phyloP scores from a whole-genome alignment of 1,140 invertebrate genomes.

The Zaprionus camerounensis region DNA sequence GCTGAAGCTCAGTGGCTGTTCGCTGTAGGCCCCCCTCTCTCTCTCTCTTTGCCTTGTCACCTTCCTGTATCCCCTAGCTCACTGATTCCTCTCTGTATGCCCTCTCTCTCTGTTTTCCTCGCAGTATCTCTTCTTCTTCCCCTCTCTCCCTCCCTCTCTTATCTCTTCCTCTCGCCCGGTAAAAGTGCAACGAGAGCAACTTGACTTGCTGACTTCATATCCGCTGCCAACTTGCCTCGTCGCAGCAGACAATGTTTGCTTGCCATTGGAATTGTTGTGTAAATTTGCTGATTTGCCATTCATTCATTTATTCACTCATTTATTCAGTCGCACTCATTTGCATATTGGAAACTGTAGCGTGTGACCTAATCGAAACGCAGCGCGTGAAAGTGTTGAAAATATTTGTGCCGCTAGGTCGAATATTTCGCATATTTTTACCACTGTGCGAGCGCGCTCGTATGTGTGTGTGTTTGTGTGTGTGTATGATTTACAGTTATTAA shows the following conservation, averaged over 20 bases:
- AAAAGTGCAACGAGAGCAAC: slow-evolving; percentile 21
- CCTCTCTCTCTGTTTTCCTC: no score
- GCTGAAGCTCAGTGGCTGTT: neutral
- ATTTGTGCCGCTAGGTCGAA: slow-evolving; percentile 37
- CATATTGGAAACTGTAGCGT: slow-evolving; percentile 42
- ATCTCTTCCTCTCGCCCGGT: neutral
- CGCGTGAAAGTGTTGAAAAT: slow-evolving; percentile 45
- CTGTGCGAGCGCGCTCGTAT: slow-evolving; percentile 2
- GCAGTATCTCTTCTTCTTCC: neutral
- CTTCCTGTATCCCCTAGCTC: neutral
- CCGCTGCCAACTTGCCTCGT: slow-evolving; percentile 5
- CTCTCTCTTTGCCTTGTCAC: neutral
- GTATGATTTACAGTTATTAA: slow-evolving; percentile 23
- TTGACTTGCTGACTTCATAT: slow-evolving; percentile 44
- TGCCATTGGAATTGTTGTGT: slow-evolving; percentile 37
- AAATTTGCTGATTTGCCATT: slow-evolving; percentile 37
- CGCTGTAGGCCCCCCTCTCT: neutral
- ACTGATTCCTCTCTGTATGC: no score
- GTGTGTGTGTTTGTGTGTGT: neutral
- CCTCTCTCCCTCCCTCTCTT: neutral
- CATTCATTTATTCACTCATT: slow-evolving; percentile 16
- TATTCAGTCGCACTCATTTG: slow-evolving; percentile 29
- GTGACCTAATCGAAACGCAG: slow-evolving; percentile 25
- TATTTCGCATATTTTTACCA: slow-evolving; percentile 29
- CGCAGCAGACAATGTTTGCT: slow-evolving; percentile 5